Conservation (phyloP, 1,140 invertebrate genomes). For the Pinna nobilis region DNA sequence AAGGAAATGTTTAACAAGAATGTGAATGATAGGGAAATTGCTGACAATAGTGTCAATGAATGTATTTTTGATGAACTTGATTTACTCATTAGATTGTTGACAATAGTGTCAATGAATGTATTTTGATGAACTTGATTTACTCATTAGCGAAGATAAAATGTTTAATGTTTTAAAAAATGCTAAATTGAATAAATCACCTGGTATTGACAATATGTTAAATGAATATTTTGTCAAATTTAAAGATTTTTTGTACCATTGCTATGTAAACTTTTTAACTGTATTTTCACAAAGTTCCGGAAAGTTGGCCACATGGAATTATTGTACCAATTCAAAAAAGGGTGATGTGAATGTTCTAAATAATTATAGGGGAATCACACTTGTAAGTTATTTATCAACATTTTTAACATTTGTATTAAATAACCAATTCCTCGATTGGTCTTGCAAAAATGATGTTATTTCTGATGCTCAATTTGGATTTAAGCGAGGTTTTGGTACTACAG, state of each 20-base stretch:
- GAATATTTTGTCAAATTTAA: not conserved
- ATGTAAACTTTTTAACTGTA: slow-evolving; percentile 29
- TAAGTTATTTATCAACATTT: slow-evolving; percentile 34
- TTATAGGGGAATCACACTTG: slow-evolving; percentile 40
- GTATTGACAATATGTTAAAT: slow-evolving; percentile 19
- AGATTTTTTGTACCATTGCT: slow-evolving; percentile 5
- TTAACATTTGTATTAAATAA: slow-evolving; percentile 43
- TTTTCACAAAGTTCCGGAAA: slow-evolving; percentile 34
- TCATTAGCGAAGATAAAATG: no score
- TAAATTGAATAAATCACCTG: slow-evolving; percentile 9
- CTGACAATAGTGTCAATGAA: not conserved
- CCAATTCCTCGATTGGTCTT: slow-evolving; percentile 8
- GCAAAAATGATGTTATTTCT: slow-evolving; percentile 31
- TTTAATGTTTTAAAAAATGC: not conserved
- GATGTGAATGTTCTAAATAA: no score
- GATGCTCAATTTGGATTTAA: slow-evolving; percentile 43
- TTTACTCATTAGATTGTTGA: not conserved
- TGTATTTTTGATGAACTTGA: slow-evolving; percentile 1
- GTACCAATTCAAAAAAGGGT: slow-evolving; percentile 38
- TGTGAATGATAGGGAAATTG: not conserved
- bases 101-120: no score
- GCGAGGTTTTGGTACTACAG: slow-evolving; percentile 23
- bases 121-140: no score
- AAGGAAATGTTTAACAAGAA: not conserved
- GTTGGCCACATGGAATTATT: slow-evolving; percentile 35